phyloP scores from a whole-genome alignment of 92 coral and sea anemone genomes.

The Phenganax subtilis region DNA sequence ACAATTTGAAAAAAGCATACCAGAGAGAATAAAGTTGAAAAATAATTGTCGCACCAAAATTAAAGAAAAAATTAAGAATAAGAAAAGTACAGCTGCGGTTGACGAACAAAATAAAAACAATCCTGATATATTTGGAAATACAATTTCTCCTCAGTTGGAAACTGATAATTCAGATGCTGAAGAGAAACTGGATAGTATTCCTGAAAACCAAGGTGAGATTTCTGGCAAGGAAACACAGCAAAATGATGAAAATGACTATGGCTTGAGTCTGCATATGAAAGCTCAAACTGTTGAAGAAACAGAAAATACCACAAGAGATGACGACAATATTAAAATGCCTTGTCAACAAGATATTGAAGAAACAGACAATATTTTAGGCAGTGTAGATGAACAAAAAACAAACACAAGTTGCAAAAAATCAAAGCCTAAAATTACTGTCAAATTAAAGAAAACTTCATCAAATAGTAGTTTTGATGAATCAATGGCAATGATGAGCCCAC shows the following conservation, averaged over 20 bases:
- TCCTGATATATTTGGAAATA: neutral
- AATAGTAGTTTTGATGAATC: slow-evolving; percentile 37
- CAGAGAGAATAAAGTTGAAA: slow-evolving; percentile 22
- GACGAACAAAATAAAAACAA: neutral
- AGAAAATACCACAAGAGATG: neutral
- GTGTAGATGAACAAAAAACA: neutral
- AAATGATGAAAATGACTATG: neutral
- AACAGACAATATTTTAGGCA: slow-evolving; percentile 1
- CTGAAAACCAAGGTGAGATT: neutral
- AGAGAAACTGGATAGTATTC: neutral
- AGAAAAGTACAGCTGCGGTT: neutral
- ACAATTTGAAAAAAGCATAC: slow-evolving; percentile 42
- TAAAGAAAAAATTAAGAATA: neutral
- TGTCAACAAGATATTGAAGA: neutral
- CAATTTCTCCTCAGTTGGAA: no score
- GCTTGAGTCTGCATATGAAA: neutral
- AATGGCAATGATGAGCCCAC: slow-evolving; percentile 20
- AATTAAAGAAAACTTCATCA: slow-evolving; percentile 22
- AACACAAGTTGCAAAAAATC: neutral
- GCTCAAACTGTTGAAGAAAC: neutral
- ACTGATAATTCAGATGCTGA: neutral
- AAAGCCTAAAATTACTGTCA: slow-evolving; percentile 22
- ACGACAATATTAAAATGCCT: neutral
- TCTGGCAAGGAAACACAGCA: neutral
- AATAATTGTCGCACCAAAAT: slow-evolving; percentile 37